Percentiles rank a stretch among this genome's conserved stretches.
Evolutionary conservation across 2,797 vertebrate species (phyloP).

Genomic region (Sylvilagus floridanus): DNA sequence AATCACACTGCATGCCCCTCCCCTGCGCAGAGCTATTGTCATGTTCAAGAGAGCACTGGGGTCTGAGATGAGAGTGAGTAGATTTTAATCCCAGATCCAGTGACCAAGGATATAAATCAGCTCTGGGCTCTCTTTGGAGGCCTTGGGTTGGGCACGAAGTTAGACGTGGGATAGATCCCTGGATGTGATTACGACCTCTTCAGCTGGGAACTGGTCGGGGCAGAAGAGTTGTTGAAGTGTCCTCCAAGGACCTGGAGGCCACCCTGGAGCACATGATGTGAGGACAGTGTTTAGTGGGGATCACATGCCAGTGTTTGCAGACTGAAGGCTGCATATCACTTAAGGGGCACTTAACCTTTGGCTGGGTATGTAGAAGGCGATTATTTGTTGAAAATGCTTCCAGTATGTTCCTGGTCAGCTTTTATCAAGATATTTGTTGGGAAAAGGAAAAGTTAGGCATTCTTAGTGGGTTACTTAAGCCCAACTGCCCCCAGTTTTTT

Average conservation of each 20-base stretch:
- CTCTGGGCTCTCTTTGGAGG: not conserved
- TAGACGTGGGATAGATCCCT: not conserved
- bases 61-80: not conserved
- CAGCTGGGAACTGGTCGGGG: not conserved
- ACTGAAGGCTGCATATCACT: rapidly evolving
- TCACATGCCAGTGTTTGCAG: rapidly evolving
- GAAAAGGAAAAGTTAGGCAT: not conserved
- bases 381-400: not conserved
- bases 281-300: too few species aligned
- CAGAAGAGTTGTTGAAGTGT: not conserved
- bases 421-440: not conserved
- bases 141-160: not conserved
- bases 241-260: not conserved
- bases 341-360: not conserved
- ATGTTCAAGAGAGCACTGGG: not conserved
- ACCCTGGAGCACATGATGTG: not conserved
- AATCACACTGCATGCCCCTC: too few species aligned
- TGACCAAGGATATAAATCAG: not conserved
- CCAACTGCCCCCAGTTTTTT: rapidly evolving
- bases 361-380: rapidly evolving
- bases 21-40: not conserved
- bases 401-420: not conserved
- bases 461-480: not conserved
- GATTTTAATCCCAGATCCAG: not conserved
- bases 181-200: not conserved